A percentile compares a stretch with the other conserved stretches of the same genome.
Evolutionary conservation across 2,888 invertebrate species (phyloP).

Genomic region (Eumerus sabulonum): DNA sequence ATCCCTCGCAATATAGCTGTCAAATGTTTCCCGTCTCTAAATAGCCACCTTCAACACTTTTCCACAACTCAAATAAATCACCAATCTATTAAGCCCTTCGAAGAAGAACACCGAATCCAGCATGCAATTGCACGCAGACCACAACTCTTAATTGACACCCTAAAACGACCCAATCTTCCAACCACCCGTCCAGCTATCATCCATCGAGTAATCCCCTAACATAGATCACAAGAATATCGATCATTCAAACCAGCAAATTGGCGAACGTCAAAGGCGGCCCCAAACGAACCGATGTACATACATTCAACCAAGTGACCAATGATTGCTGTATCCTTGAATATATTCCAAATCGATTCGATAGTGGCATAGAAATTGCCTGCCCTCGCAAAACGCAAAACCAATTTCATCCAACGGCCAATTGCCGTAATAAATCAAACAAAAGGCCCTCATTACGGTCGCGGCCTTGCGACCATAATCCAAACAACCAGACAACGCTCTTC

Average conservation of each 20-base stretch:
- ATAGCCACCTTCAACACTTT: constrained; percentile 27
- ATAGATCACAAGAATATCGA: constrained; percentile 53
- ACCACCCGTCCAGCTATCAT: background rate
- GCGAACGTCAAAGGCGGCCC: constrained; percentile 48
- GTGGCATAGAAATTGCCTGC: constrained; percentile 46
- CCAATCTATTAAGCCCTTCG: background rate
- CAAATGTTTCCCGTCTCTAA: constrained; percentile 4
- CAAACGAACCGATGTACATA: constrained; percentile 56
- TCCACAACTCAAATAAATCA: constrained; percentile 40
- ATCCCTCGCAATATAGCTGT: constrained; percentile 35
- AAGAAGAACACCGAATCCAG: background rate
- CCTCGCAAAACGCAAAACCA: constrained; percentile 52
- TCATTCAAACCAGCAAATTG: constrained; percentile 62
- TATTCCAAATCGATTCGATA: constrained; percentile 1
- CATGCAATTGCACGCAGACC: constrained; percentile 23
- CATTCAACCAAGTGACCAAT: constrained; percentile 28
- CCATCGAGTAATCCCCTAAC: constrained; percentile 9
- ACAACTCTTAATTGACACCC: constrained; percentile 41
- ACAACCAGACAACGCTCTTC: constrained; percentile 44
- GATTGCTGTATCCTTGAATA: constrained; percentile 37
- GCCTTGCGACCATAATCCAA: constrained; percentile 57
- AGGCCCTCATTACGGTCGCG: constrained; percentile 67
- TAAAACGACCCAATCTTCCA: constrained; percentile 12
- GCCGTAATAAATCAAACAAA: constrained; percentile 67
- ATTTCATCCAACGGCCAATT: constrained; percentile 65